A percentile compares a stretch with the other conserved stretches of the same genome.
These are phyloP conservation scores for Phanerotoma sp. DNA, from an alignment of 2,888 invertebrate species.

Conservation along the genomic window DNA sequence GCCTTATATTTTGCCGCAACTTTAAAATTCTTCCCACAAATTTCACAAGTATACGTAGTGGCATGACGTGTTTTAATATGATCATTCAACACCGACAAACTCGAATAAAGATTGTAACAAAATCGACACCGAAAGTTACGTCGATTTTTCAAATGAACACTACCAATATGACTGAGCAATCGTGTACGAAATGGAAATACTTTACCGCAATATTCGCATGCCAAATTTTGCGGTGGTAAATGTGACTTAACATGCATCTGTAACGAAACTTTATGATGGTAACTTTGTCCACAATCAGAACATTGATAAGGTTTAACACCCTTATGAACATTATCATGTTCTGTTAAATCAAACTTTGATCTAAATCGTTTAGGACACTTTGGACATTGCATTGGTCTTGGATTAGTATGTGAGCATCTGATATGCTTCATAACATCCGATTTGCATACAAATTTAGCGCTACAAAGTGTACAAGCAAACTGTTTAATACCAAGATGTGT, in stretches of 20 bases:
- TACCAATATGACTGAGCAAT: slow-evolving; percentile 52
- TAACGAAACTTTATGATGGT: slow-evolving; percentile 56
- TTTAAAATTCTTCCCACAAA: slow-evolving; percentile 54
- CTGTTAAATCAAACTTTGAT: slow-evolving; percentile 54
- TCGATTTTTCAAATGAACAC: slow-evolving; percentile 53
- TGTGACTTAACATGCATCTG: slow-evolving; percentile 56
- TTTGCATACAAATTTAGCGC: slow-evolving; percentile 55
- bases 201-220: slow-evolving; percentile 55
- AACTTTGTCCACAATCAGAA: slow-evolving; percentile 52
- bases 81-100: slow-evolving; percentile 52
- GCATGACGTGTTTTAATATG: slow-evolving; percentile 54
- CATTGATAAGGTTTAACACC: slow-evolving; percentile 54
- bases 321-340: slow-evolving; percentile 55
- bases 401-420: slow-evolving; percentile 55
- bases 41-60: slow-evolving; percentile 53
- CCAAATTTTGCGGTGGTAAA: slow-evolving; percentile 54
- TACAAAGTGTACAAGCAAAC: slow-evolving; percentile 52
- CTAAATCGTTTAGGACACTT: slow-evolving; percentile 55
- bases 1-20: slow-evolving; percentile 54
- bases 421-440: slow-evolving; percentile 57
- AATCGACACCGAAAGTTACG: slow-evolving; percentile 55
- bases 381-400: slow-evolving; percentile 53
- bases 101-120: slow-evolving; percentile 55
- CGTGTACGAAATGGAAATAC: slow-evolving; percentile 55
- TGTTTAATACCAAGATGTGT: slow-evolving; percentile 55